Base-by-base conservation (phyloP, 2,113 vertebrate genomes). In the Okapia johnstoni region DNA sequence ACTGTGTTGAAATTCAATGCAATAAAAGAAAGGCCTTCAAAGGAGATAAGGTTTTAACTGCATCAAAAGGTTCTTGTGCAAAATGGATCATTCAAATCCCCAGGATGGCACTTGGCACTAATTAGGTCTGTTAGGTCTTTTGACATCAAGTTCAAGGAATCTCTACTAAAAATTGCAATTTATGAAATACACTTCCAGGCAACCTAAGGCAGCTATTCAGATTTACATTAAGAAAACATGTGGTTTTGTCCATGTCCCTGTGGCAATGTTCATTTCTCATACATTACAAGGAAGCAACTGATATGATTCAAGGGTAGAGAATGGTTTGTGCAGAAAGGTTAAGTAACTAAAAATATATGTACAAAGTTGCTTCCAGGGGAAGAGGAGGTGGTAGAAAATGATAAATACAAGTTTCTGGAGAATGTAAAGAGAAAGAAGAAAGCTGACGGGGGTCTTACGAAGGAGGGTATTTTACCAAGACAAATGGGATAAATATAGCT, bases 91-190 rank as follows among this genome's bases (percentile, higher is more conserved):
- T 88, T 96, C 86, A 92, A 94, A 89, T 93, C 89, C 95, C 94
- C 92, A 90, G 91, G 87, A 96, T 12, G 57, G 94, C 90, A 96
- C 90, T 81, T 5, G 83, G 94, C 96, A 95, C 90, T 98, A 96
- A 98, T 98, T 96, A 96, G 95, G 95, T 96, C 88, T 95, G 97
- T 93, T 85, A 95, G 90, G 93, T 96, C 93, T 96, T 97, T 85
- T 96, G 97, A 98, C 97, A 95, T 84, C 93, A 63, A 96, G 94
- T 96, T 96, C 91, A 97, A 96, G 97, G 83, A 94, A 95, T 94
- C 83, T 43, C 92, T 43, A 87, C 33, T 73, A 85, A 94, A 97
- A 98, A 91, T 94, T 95, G 91, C 93, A 90, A 92, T 95, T 95
- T 96, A 87, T 91, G 79, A 98, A 93, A 93, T 43, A 26, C 30